Evolutionary conservation across 2,888 invertebrate species (phyloP), one percentile per base, ranked within the genome.

Genomic region (Mylabris sibirica): DNA sequence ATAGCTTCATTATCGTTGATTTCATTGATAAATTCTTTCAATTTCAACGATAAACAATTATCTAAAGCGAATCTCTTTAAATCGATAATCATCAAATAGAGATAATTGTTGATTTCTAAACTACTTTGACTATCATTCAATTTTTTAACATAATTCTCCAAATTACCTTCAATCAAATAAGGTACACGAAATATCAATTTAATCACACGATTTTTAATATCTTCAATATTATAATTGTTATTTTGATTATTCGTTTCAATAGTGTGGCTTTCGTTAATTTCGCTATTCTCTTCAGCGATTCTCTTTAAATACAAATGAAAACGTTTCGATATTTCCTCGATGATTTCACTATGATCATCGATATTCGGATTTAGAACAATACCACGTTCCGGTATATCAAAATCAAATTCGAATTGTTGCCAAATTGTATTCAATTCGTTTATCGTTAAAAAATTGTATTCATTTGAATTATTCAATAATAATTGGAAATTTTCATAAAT

Each of bases 341-440:
- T 76, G 17, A 84, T 71, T 30, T 85, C 85, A 61, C 85, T 86
- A 74, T 89, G 87, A 68, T 87, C 86, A 1, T 84, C 80, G 11
- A 87, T 76, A 22, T 82, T 82, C 0, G 88, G 87, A 80, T 90
- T 88, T 24, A 90, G 79, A 72, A 87, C 85, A 24, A 90, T 85
- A 5, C 88, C 83, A 64, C 88, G 87, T 64, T 88, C 88, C 0
- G 90, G 90, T 63, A 89, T 84, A 66, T 87, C 85, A 22, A 89
- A 83, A 64, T 84, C 80, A 49, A 88, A 85, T 12, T 57, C 65
- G 1, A 76, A 22, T n/a, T 65, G 30, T 8, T 74, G 63, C 72
- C 70, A 73, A 34, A 71, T 66, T 0, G 68, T 64, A 8, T 41
- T 22, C 14, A 80, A 72, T 71, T 80, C 79, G 62, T 77, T 79